Evolutionary conservation across 2,113 vertebrate species (phyloP), one percentile per base, ranked within the genome.

Genomic region (Labrus mixtus): DNA sequence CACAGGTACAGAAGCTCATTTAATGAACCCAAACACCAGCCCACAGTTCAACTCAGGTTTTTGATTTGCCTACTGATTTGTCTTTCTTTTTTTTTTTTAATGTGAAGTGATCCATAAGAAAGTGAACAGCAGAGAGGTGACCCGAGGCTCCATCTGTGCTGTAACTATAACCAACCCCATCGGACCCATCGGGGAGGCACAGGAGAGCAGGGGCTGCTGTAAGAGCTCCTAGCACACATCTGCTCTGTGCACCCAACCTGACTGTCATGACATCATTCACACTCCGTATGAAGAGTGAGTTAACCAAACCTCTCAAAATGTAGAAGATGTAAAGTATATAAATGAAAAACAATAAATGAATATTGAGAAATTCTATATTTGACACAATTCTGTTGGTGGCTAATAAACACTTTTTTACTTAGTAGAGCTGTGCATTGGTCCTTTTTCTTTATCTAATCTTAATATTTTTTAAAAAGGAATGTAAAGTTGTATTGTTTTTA

Each of bases 91-190:
- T 0, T 54, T 43, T 36, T 10, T 3, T 51, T 12, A 60, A 2
- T 61, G 45, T 56, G 2, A 93, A 99, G 97, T 95, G 15, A 98
- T 99, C 89, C 96, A 97, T 65, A 84, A 77, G 53, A 98, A 96
- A 80, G 96, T 98, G 78, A 94, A 95, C 81, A 95, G 94, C 88
- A 95, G 94, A 89, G 94, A 96, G 82, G 96, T 97, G 89, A 95
- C 91, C 68, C 95, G 90, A 12, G 89, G 91, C 53, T 96, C 95
- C 66, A 95, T 95, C 86, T 93, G 83, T 8, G 91, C 93, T 0
- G 93, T 98, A 50, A 91, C 92, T 0, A 89, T 96, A n/a, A 80
- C 87, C 87, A 78, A 60, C 4, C 84, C 90, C 54, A 71, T 41
- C 16, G 60, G 90, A 10, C 70, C 64, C 0, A 22, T 12, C 23